phyloP scores from a whole-genome alignment of 2,888 invertebrate genomes.

The Melieria omissa region DNA sequence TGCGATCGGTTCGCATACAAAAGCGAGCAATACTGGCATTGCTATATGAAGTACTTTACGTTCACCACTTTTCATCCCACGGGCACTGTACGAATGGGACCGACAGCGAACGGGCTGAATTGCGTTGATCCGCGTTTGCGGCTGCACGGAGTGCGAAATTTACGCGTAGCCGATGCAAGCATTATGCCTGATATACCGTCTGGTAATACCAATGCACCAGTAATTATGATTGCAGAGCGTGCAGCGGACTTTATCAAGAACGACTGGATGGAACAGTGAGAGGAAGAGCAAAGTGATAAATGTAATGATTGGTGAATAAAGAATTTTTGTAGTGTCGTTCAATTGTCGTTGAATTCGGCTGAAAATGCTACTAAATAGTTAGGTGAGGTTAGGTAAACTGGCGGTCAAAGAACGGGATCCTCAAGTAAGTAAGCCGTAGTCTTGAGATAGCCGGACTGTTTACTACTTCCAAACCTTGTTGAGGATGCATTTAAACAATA shows the following conservation, averaged over 20 bases:
- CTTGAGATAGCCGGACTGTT: no score
- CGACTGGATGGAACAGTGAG: constrained; percentile 49
- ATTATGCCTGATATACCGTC: constrained; percentile 81
- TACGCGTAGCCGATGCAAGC: constrained; percentile 80
- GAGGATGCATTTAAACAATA: no score
- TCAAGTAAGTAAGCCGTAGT: no score
- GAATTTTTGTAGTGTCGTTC: no score
- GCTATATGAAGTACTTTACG: constrained; percentile 74
- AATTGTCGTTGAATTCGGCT: no score
- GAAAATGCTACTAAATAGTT: no score
- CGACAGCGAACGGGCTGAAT: constrained; percentile 69
- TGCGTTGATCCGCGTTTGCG: constrained; percentile 76
- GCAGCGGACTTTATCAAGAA: constrained; percentile 71
- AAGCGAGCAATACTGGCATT: constrained; percentile 72
- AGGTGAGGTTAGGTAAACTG: no score
- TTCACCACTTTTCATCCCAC: constrained; percentile 77
- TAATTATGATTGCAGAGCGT: constrained; percentile 63
- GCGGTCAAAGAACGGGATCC: no score
- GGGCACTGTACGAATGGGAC: constrained; percentile 80
- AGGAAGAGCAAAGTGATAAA: not conserved
- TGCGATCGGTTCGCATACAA: constrained; percentile 54
- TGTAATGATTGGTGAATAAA: no score
- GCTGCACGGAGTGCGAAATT: constrained; percentile 73
- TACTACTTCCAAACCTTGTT: no score
- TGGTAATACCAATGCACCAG: constrained; percentile 85